These are phyloP conservation scores for Merodon equestris DNA, from an alignment of 2,888 invertebrate genomes.

Conservation along the genomic window DNA sequence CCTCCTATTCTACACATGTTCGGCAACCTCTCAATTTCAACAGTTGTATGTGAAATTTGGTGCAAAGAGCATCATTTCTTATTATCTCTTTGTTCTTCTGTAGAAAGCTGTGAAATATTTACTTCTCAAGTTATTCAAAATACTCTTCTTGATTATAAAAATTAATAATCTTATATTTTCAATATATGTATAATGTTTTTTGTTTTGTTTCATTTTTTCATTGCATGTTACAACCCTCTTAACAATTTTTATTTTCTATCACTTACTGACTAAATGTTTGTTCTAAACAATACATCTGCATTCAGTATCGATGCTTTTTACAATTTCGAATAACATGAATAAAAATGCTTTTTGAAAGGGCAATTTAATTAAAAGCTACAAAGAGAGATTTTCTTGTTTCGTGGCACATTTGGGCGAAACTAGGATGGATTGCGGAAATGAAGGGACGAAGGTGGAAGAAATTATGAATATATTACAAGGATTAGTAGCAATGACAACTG, in stretches of 20 bases:
- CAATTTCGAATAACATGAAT: constrained; percentile 19
- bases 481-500: too few relatives aligned
- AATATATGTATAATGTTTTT: constrained; percentile 1
- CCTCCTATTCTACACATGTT: too few relatives aligned
- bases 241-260: constrained; percentile 40
- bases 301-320: constrained; percentile 22
- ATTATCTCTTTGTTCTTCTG: too few relatives aligned
- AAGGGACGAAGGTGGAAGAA: not conserved
- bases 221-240: constrained; percentile 59
- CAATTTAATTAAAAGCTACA: constrained; percentile 16
- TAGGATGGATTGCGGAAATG: not conserved
- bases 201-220: constrained; percentile 38
- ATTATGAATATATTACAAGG: not conserved
- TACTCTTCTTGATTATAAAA: constrained; percentile 48
- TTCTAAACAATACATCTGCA: too few relatives aligned
- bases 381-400: not conserved
- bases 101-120: too few relatives aligned
- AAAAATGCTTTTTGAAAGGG: not conserved
- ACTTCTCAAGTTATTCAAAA: too few relatives aligned
- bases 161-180: constrained; percentile 53
- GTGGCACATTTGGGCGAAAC: too few relatives aligned
- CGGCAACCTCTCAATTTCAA: too few relatives aligned
- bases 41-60: too few relatives aligned
- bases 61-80: too few relatives aligned
- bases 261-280: constrained; percentile 39